Conservation (phyloP, 2,888 invertebrate species). For the Parnassius glacialis region DNA sequence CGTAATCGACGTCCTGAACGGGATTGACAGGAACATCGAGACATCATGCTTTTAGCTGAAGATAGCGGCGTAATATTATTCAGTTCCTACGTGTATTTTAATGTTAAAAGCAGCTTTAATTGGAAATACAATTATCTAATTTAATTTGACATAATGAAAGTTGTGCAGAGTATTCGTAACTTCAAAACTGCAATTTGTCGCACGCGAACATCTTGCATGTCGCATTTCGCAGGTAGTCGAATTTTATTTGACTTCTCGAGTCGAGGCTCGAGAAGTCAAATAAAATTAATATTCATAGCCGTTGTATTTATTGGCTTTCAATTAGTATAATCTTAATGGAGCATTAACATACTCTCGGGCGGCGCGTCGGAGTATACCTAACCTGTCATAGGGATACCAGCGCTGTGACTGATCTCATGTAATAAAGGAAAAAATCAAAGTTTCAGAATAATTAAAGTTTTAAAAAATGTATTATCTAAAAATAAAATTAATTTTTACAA, state of each 20-base stretch:
- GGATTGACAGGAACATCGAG: constrained; percentile 71
- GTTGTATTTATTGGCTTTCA: constrained; percentile 82
- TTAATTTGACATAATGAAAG: constrained; percentile 12
- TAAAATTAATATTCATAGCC: constrained; percentile 81
- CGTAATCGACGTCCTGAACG: constrained; percentile 66
- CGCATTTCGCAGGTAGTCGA: constrained; percentile 39
- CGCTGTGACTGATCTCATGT: constrained; percentile 3
- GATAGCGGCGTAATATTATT: constrained; percentile 22
- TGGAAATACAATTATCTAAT: background rate
- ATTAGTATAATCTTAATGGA: constrained; percentile 81
- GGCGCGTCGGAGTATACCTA: constrained; percentile 62
- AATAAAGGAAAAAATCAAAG: constrained; percentile 2
- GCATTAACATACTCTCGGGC: constrained; percentile 77
- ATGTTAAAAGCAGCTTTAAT: constrained; percentile 9
- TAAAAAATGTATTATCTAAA: no score
- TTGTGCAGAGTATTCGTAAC: constrained; percentile 11
- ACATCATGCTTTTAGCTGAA: constrained; percentile 46
- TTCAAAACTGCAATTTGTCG: constrained; percentile 41
- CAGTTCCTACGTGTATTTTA: background rate
- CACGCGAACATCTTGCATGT: constrained; percentile 58
- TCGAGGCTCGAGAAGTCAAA: constrained; percentile 60
- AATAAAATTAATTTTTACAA: no score
- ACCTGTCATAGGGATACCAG: constrained; percentile 57
- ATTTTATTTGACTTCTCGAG: no score
- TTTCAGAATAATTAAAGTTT: no score